Conservation (phyloP, 2,888 invertebrate species). For the Coelinius sp. region DNA sequence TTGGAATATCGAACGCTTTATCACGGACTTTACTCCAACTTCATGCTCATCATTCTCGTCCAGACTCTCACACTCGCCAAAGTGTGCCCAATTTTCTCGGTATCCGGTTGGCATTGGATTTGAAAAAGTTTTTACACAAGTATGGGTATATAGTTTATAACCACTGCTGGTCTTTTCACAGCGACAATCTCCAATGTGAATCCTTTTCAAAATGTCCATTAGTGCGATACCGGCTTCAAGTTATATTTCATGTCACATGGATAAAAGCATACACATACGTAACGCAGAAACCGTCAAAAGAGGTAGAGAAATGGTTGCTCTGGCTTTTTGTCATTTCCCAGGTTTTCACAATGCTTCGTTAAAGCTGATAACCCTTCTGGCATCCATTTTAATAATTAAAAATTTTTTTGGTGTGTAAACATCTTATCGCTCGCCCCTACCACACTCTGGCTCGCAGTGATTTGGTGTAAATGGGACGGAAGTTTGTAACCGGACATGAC, state of each 20-base stretch:
- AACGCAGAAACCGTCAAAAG: neutral
- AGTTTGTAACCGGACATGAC: too few relatives aligned
- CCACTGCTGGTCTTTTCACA: neutral
- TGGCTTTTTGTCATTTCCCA: neutral
- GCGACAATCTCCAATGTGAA: neutral
- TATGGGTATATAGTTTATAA: neutral
- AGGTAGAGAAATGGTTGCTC: neutral
- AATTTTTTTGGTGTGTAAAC: neutral
- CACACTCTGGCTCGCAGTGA: too few relatives aligned
- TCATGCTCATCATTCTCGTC: neutral
- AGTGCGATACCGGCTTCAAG: slow-evolving; percentile 7
- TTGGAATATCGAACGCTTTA: neutral
- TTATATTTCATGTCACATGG: slow-evolving; percentile 6
- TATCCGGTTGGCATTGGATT: slow-evolving; percentile 33
- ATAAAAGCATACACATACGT: slow-evolving; percentile 1
- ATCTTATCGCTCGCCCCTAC: too few relatives aligned
- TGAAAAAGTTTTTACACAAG: slow-evolving; percentile 26
- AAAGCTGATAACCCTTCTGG: neutral
- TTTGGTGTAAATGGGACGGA: too few relatives aligned
- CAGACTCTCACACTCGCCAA: slow-evolving; percentile 17
- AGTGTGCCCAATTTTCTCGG: slow-evolving; percentile 31
- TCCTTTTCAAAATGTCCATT: slow-evolving; percentile 23
- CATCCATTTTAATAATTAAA: slow-evolving; percentile 9
- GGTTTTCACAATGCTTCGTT: neutral
- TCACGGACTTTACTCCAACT: neutral